Percentiles rank a stretch among this genome's conserved stretches.
phyloP scores from a whole-genome alignment of 2,888 invertebrate species.

The Athetis lepigone region DNA sequence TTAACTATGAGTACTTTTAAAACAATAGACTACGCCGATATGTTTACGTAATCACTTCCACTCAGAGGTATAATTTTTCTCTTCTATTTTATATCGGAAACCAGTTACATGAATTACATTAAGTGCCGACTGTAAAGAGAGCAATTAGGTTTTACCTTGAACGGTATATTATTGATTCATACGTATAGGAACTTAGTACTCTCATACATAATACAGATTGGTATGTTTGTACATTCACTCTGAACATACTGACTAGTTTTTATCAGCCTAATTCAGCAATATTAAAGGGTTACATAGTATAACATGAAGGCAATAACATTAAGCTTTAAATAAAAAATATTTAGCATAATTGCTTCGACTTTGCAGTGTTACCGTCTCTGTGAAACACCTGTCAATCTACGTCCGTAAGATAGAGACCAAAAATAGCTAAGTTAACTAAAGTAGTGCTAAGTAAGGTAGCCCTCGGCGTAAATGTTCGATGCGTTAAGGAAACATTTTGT shows the following conservation, averaged over 20 bases:
- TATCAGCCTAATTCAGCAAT: constrained; percentile 15
- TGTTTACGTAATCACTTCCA: constrained; percentile 16
- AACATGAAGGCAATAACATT: too few species aligned
- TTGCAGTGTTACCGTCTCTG: too few species aligned
- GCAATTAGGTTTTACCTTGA: constrained; percentile 86
- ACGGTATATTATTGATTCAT: constrained; percentile 68
- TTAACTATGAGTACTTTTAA: too few species aligned
- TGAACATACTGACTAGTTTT: constrained; percentile 19
- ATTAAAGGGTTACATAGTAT: not conserved
- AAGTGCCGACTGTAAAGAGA: constrained; percentile 70
- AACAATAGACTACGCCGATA: constrained; percentile 4
- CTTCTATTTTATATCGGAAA: constrained; percentile 64
- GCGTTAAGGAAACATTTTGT: too few species aligned
- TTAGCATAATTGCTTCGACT: too few species aligned
- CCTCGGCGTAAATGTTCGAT: too few species aligned
- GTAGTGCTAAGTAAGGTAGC: too few species aligned
- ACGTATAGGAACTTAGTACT: constrained; percentile 53
- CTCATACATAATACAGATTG: constrained; percentile 12
- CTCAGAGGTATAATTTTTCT: constrained; percentile 52
- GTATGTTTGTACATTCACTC: constrained; percentile 23
- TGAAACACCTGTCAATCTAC: too few species aligned
- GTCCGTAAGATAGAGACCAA: too few species aligned
- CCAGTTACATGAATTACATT: constrained; percentile 78
- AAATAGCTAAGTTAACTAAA: too few species aligned
- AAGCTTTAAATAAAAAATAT: too few species aligned